These are phyloP conservation scores for Asobara japonica DNA, from an alignment of 1,140 invertebrate genomes.

Conservation along the genomic window DNA sequence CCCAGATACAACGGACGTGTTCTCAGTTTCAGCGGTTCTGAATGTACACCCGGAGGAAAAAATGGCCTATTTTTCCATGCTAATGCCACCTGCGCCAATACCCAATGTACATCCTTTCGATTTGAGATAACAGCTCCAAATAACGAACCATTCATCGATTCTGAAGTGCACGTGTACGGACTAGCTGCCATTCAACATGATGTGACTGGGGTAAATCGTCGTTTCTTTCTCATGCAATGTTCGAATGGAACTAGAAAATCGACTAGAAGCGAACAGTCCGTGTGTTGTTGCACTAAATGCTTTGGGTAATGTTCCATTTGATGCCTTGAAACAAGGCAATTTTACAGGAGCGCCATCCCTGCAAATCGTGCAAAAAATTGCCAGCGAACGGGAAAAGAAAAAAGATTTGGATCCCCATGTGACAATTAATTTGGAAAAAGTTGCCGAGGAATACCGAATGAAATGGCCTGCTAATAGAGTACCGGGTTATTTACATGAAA, in stretches of 20 bases:
- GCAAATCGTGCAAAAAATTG: background rate
- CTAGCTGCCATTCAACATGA: no score
- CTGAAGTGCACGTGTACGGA: no score
- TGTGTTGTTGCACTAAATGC: slow-evolving; percentile 43
- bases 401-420: background rate
- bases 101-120: no score
- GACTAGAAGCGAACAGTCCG: slow-evolving; percentile 37
- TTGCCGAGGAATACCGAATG: background rate
- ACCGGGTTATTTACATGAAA: background rate
- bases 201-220: no score
- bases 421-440: background rate
- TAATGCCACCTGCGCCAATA: no score
- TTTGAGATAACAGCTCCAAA: no score
- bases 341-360: background rate
- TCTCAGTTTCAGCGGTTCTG: no score
- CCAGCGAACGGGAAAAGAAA: background rate
- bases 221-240: no score
- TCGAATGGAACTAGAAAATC: slow-evolving; percentile 29
- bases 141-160: no score
- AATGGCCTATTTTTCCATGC: no score
- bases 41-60: no score
- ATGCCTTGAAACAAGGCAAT: background rate
- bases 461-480: background rate
- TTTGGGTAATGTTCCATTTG: slow-evolving; percentile 45
- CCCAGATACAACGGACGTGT: no score